Conservation (phyloP, 2,888 invertebrate species). For the Desoria tigrina region DNA sequence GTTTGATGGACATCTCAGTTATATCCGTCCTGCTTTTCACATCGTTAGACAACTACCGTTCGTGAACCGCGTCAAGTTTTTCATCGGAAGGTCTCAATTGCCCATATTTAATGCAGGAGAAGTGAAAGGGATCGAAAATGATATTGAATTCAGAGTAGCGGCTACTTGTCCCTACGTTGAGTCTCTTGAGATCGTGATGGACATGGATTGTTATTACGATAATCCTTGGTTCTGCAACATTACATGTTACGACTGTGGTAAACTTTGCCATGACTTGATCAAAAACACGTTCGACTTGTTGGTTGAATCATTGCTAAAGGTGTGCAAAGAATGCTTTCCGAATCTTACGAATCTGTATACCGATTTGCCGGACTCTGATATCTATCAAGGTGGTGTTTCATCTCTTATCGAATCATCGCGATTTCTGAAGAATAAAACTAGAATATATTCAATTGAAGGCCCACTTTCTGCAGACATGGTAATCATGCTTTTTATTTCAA, state of each 20-base stretch:
- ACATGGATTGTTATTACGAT: constrained; percentile 22
- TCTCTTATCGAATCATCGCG: constrained; percentile 16
- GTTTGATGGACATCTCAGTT: constrained; percentile 25
- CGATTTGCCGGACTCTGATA: constrained; percentile 26
- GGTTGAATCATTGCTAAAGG: constrained; percentile 23
- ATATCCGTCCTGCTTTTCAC: constrained; percentile 8
- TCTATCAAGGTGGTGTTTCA: constrained; percentile 9
- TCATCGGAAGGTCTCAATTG: constrained; percentile 22
- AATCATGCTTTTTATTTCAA: too few relatives aligned
- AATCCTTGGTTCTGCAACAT: constrained; percentile 1
- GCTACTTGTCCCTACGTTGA: constrained; percentile 15
- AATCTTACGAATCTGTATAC: constrained; percentile 25
- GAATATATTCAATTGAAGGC: too few relatives aligned
- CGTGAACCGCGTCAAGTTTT: constrained; percentile 19
- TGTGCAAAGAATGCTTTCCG: constrained; percentile 19
- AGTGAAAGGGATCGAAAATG: neutral
- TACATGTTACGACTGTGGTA: neutral
- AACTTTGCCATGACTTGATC: neutral
- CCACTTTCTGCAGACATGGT: too few relatives aligned
- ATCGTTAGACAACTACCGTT: constrained; percentile 19
- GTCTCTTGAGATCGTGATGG: constrained; percentile 21
- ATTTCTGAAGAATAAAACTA: too few relatives aligned
- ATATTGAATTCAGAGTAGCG: too few relatives aligned
- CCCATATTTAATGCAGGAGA: neutral
- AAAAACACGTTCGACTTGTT: constrained; percentile 20